A percentile compares a stretch with the other conserved stretches of the same genome.
These are phyloP conservation scores for Lateolabrax maculatus DNA, from an alignment of 2,797 vertebrate genomes.

Conservation along the genomic window DNA sequence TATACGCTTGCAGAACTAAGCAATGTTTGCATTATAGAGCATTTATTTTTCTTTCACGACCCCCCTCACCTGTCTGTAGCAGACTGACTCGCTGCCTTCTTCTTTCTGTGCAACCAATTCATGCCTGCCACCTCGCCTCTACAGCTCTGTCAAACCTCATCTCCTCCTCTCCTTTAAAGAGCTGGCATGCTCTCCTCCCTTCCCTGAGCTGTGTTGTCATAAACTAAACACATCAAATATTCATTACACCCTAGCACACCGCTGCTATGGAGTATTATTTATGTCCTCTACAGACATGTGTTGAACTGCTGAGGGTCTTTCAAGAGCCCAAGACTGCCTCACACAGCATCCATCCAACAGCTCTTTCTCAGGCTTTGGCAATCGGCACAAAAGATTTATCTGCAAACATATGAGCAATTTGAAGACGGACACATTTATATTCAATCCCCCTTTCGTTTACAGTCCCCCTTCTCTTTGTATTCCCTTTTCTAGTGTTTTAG, in stretches of 20 bases:
- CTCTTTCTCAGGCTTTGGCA: not conserved
- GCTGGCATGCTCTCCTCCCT: conserved; percentile 24
- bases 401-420: conserved; percentile 8
- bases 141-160: conserved; percentile 55
- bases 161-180: conserved; percentile 44
- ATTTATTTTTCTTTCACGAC: conserved; percentile 33
- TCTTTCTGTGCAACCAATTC: conserved; percentile 30
- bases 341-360: not conserved
- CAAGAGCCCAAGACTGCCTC: not conserved
- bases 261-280: conserved; percentile 33
- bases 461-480: conserved; percentile 6
- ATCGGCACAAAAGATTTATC: not conserved
- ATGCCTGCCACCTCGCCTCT: conserved; percentile 24
- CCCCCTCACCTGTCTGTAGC: not conserved
- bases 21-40: not conserved
- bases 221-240: conserved; percentile 72
- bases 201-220: conserved; percentile 34
- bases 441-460: not conserved
- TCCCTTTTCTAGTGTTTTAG: not conserved
- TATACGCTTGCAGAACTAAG: not conserved
- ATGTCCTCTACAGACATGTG: conserved; percentile 21
- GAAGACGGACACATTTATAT: conserved; percentile 9
- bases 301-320: conserved; percentile 10
- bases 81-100: not conserved
- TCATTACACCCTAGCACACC: conserved; percentile 37